A percentile compares a stretch with the other conserved stretches of the same genome.
These are phyloP conservation scores for Atlantisia rogersi DNA, from an alignment of 2,113 vertebrate species.

Conservation along the genomic window DNA sequence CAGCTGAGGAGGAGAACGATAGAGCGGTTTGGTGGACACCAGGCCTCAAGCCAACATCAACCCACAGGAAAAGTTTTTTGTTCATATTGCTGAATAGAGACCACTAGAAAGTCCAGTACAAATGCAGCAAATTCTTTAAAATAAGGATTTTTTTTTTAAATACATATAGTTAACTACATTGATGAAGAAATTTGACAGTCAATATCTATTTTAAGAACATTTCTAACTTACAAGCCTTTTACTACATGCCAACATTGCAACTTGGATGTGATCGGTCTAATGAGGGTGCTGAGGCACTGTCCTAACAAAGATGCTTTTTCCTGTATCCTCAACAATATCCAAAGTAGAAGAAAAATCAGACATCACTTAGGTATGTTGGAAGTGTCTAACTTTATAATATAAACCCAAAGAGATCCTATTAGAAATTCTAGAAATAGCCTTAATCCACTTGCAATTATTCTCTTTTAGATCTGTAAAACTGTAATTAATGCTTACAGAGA, in stretches of 20 bases:
- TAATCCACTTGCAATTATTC: constrained; percentile 1
- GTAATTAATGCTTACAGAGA: background rate
- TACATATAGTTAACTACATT: background rate
- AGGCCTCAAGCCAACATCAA: too few species aligned
- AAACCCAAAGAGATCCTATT: background rate
- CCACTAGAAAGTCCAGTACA: background rate
- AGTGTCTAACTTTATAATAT: background rate
- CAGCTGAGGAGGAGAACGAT: too few species aligned
- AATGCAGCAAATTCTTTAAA: background rate
- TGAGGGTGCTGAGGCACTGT: background rate
- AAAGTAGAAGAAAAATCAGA: background rate
- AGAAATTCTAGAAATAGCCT: constrained; percentile 2
- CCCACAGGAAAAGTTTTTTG: background rate
- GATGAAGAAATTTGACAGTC: background rate
- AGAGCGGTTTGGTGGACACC: too few species aligned
- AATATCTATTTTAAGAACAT: background rate
- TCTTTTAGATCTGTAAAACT: background rate
- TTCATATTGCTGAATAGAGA: background rate
- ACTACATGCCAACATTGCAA: background rate
- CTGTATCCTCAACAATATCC: background rate
- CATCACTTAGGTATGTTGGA: background rate
- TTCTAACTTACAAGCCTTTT: background rate
- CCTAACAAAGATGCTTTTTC: background rate
- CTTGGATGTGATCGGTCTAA: background rate
- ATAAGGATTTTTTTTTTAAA: background rate